These are phyloP conservation scores for Linyphia triangularis DNA, from an alignment of 2,888 invertebrate species.

Conservation along the genomic window DNA sequence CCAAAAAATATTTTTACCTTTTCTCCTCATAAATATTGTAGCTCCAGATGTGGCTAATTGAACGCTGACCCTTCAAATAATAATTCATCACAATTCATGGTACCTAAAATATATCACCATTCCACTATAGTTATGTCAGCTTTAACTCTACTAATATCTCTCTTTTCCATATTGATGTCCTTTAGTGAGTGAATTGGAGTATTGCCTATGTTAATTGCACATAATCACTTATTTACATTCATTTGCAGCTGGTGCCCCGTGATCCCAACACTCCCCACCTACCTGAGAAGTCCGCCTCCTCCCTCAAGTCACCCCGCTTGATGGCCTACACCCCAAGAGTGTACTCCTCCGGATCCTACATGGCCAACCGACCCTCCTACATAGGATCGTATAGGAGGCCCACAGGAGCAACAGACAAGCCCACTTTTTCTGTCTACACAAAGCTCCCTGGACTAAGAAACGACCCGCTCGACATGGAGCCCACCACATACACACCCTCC, in stretches of 20 bases:
- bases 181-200: neutral
- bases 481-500: conserved; percentile 43
- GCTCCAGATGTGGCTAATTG: no score
- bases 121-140: no score
- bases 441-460: conserved; percentile 77
- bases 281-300: conserved; percentile 70
- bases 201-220: neutral
- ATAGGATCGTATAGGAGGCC: conserved; percentile 82
- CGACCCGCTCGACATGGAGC: conserved; percentile 67
- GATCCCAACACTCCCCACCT: conserved; percentile 72
- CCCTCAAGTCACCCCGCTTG: conserved; percentile 82
- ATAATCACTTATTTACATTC: neutral
- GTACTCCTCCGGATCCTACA: conserved; percentile 86
- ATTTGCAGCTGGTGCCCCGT: conserved; percentile 65
- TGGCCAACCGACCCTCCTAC: conserved; percentile 86
- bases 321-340: conserved; percentile 83
- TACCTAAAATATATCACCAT: no score
- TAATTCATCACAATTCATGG: no score
- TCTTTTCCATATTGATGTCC: no score
- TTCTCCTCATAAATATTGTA: no score
- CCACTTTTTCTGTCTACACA: conserved; percentile 76
- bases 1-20: no score
- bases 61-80: no score
- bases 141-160: no score
- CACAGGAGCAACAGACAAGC: conserved; percentile 75